Base-by-base conservation (phyloP, 2,888 invertebrate genomes). In the Halictus quadricinctus region DNA sequence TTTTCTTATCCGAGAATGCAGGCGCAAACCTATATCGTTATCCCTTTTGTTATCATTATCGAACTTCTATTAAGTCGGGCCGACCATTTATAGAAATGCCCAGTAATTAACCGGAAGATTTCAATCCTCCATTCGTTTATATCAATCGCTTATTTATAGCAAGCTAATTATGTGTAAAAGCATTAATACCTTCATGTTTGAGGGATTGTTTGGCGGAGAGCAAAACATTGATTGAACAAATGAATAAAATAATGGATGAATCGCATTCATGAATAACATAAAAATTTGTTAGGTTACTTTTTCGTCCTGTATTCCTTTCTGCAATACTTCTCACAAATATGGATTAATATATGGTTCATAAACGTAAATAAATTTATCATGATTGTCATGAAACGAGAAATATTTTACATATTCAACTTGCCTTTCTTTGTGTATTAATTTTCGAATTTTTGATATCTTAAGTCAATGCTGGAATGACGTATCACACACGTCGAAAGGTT, bases 1-100 rank as follows among this genome's bases (percentile, higher is more conserved):
- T 82, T 86, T 90, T 90, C 90, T 91, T 90, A 90, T 90, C 91
- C 89, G 50, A n/a, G 72, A 73, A 73, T 79, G 76, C 75, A 79
- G 43, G 60, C 82, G 73, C 78, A 72, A 77, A 75, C 80, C 77
- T 64, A 48, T 72, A 72, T 86, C 58, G 82, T 89, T 89, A 90
- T 90, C 89, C 89, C 84, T 86, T 85, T 89, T 85, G 88, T 85
- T 87, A 86, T 89, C 83, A 87, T 88, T 83, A 85, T 78, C 72
- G 85, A 75, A 85, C 81, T 82, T 72, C 72, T 80, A 80, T 60
- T 41, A 50, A 82, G 64, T 29, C n/a, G 74, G 76, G 70, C 48
- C n/a, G 64, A 72, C 43, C 41, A 10, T 64, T 64, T 15, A n/a
- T 58, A n/a, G 58, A 58, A n/a, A n/a, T 4, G 12, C 21, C n/a